phyloP scores from a whole-genome alignment of 53 echinoderm and acorn worm genomes.

The Hippasteria phrygiana region DNA sequence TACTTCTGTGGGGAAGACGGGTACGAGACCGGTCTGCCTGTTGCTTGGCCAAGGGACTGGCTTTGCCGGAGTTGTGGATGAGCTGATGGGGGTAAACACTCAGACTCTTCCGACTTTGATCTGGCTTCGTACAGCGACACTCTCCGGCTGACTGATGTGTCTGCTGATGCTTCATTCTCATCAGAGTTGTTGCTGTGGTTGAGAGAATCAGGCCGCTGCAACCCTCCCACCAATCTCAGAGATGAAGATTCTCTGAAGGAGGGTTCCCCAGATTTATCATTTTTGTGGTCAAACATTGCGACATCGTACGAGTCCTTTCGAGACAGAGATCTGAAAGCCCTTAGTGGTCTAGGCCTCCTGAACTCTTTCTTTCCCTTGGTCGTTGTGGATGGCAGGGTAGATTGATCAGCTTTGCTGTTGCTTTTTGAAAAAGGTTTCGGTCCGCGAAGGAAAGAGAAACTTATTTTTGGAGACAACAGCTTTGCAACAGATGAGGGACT shows the following conservation, averaged over 20 bases:
- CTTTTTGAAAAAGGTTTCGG: constrained; percentile 42
- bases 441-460: constrained; percentile 51
- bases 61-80: constrained; percentile 33
- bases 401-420: constrained; percentile 19
- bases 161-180: neutral
- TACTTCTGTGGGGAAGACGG: constrained; percentile 55
- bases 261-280: constrained; percentile 33
- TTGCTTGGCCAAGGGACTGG: constrained; percentile 44
- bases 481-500: constrained; percentile 51
- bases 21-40: constrained; percentile 19
- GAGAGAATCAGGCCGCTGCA: constrained; percentile 46
- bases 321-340: constrained; percentile 57
- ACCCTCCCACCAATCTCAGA: constrained; percentile 48
- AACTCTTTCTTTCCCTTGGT: constrained; percentile 55
- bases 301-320: constrained; percentile 66
- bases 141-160: neutral
- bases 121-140: constrained; percentile 31
- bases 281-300: constrained; percentile 45
- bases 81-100: neutral
- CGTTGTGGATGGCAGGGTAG: constrained; percentile 36
- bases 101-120: constrained; percentile 23
- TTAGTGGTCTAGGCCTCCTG: constrained; percentile 44
- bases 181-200: neutral
- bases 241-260: constrained; percentile 52
- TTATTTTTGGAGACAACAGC: constrained; percentile 47